Percentiles rank a stretch among this genome's conserved stretches.
Conservation (phyloP, 37 sponge, comb jelly and placozoan species). For the Aphrocallistes beatrix region DNA sequence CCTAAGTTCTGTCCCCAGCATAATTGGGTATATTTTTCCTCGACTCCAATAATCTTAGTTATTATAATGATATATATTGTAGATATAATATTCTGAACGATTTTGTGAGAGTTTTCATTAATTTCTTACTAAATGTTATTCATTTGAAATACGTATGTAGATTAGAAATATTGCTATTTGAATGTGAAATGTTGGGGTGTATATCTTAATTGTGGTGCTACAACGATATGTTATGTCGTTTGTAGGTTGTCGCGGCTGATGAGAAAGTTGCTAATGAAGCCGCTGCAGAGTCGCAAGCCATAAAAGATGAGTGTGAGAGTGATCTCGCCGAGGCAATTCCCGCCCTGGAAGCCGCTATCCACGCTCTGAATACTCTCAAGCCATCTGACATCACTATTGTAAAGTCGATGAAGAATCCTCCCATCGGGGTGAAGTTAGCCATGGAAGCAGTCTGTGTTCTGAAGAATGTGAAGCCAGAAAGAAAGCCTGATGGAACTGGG, state of each 20-base stretch:
- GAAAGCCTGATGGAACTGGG: slow-evolving; percentile 92
- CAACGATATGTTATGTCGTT: too few species aligned
- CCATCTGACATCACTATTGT: slow-evolving; percentile 88
- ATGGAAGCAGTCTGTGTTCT: slow-evolving; percentile 98
- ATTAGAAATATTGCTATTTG: too few species aligned
- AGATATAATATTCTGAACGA: too few species aligned
- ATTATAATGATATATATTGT: too few species aligned
- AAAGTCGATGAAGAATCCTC: slow-evolving; percentile 98
- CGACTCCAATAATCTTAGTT: too few species aligned
- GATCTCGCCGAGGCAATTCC: slow-evolving; percentile 95
- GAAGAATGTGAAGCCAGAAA: slow-evolving; percentile 78
- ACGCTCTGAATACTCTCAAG: slow-evolving; percentile 95
- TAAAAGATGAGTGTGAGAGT: slow-evolving; percentile 94
- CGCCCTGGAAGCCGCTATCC: slow-evolving; percentile 85
- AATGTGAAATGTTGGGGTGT: too few species aligned
- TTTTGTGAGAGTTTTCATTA: too few species aligned
- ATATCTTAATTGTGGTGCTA: too few species aligned
- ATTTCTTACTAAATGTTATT: too few species aligned
- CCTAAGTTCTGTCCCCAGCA: too few species aligned
- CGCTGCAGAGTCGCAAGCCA: slow-evolving; percentile 78
- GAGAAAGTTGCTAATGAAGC: slow-evolving; percentile 92
- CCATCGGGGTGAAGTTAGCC: slow-evolving; percentile 71
- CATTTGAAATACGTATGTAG: too few species aligned
- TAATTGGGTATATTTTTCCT: too few species aligned
- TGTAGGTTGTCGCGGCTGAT: slow-evolving; percentile 88